Base-by-base conservation (phyloP, 2,888 invertebrate genomes). In the Latrodectus hesperus region DNA sequence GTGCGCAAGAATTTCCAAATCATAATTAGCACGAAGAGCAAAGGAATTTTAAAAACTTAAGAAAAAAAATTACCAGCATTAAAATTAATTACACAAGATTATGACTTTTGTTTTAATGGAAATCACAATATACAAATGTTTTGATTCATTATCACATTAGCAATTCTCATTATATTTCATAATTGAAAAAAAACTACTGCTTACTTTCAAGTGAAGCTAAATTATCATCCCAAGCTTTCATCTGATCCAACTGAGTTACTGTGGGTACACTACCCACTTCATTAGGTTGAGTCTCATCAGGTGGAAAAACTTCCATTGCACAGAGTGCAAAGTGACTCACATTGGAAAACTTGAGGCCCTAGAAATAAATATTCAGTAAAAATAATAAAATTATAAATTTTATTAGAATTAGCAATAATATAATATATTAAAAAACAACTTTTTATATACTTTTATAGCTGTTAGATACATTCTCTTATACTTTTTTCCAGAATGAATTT, bases 251-350 rank as follows among this genome's bases (percentile, higher is more conserved):
- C 49, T 83, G 88, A 38, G 88, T 71, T 12, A 72, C 75, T 55
- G 84, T 78, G 26, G 88, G 70, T 14, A 55, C 81, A 78, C 55
- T 78, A 53, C 80, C 78, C 79, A 85, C 85, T 70, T 82, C 88
- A 77, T 80, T 76, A 68, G 88, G 81, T 14, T 71, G 84, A 65
- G 78, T 49, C 77, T 88, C 88, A 80, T 88, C 88, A 38, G 78
- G 78, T 53, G 88, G 88, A 84, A 85, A 88, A 49, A 88, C 88
- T 85, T 88, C 88, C 88, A 88, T 88, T 78, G 81, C 75, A 80
- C 55, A 51, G 70, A 14, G 17, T 60, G 49, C 64, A 26, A 64
- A 53, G 64, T 71, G 51, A 72, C 49, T 87, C 77, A 87, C 86
- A 87, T 77, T 67, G 55, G 76, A 65, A 82, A 71, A 72, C 53